Conservation (phyloP, 2,113 vertebrate genomes). For the Salminus brasiliensis region DNA sequence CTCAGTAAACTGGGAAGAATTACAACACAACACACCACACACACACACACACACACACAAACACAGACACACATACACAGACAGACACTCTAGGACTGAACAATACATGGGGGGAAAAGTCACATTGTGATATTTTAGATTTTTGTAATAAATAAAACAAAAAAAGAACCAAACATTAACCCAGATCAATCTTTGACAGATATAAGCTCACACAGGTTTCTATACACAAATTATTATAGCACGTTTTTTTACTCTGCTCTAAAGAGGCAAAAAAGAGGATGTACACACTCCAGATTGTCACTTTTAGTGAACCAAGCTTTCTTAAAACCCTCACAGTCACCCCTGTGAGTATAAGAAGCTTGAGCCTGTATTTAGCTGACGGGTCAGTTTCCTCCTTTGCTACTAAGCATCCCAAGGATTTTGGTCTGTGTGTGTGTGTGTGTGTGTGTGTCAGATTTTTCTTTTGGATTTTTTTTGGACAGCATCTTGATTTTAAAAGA, state of each 20-base stretch:
- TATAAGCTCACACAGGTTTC: background rate
- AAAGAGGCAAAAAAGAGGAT: background rate
- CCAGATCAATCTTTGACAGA: too few relatives aligned
- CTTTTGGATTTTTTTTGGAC: background rate
- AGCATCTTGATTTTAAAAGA: background rate
- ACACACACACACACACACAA: too few relatives aligned
- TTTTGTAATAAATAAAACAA: too few relatives aligned
- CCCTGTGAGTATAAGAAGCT: background rate
- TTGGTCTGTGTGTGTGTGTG: background rate
- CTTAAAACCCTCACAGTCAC: background rate
- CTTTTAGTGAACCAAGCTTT: background rate
- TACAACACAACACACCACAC: too few relatives aligned
- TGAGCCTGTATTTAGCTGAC: constrained; percentile 6
- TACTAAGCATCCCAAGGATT: background rate
- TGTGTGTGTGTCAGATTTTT: too few relatives aligned
- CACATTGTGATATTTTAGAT: too few relatives aligned
- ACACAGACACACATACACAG: too few relatives aligned
- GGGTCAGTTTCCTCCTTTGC: background rate
- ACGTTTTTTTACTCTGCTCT: background rate
- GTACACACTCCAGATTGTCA: background rate
- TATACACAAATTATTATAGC: too few relatives aligned
- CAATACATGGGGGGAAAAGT: too few relatives aligned
- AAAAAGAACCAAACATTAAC: too few relatives aligned
- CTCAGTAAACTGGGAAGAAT: constrained; percentile 1
- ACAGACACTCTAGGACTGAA: too few relatives aligned